Conservation (phyloP, 2,113 vertebrate genomes). For the Sturnira hondurensis region DNA sequence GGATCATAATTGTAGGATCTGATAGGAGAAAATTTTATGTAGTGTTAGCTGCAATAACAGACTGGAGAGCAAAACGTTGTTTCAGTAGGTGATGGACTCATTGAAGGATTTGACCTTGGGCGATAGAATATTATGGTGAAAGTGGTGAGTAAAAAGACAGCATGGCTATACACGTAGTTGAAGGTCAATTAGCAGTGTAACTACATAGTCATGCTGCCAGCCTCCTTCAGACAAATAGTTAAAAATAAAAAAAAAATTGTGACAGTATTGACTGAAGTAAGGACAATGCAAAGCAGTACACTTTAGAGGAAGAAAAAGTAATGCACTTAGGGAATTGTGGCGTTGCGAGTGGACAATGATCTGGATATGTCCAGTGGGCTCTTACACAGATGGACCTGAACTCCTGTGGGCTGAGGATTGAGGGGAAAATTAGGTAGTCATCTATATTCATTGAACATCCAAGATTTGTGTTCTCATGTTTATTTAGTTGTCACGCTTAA, state of each 20-base stretch:
- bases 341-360: background rate
- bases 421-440: background rate
- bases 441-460: slow-evolving; percentile 2
- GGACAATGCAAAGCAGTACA: background rate
- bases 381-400: background rate
- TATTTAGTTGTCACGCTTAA: slow-evolving; percentile 60
- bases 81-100: background rate
- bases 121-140: background rate
- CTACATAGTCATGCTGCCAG: too few relatives aligned
- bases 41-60: background rate
- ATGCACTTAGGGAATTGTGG: background rate
- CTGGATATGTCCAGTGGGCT: background rate
- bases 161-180: background rate
- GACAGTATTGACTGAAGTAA: background rate
- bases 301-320: background rate
- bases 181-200: too few relatives aligned
- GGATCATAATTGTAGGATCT: background rate
- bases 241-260: too few relatives aligned
- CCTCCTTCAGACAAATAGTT: too few relatives aligned
- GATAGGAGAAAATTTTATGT: background rate
- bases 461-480: slow-evolving; percentile 52
- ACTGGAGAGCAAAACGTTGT: background rate
- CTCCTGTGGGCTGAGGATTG: background rate
- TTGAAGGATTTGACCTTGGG: slow-evolving; percentile 6
- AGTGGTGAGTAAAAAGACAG: background rate